Percentiles rank a stretch among this genome's conserved stretches.
Evolutionary conservation across 2,113 vertebrate species (phyloP).

Genomic region (Cololabis saira): DNA sequence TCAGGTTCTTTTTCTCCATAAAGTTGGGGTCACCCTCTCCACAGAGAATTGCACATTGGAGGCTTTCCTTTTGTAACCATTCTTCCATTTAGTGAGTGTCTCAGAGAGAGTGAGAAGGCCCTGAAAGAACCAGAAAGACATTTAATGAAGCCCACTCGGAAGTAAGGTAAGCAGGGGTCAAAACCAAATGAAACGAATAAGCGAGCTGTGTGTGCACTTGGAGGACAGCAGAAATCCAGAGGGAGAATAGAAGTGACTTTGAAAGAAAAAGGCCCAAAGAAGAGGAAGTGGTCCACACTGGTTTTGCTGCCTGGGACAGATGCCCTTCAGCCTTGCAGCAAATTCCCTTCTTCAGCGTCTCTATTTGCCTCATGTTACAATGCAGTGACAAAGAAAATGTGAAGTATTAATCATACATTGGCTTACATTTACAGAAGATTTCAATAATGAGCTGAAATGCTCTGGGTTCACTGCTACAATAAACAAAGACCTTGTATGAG

Average conservation of each 20-base stretch:
- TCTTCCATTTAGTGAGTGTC: constrained; percentile 76
- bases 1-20: constrained; percentile 82
- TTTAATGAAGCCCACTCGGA: constrained; percentile 85
- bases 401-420: constrained; percentile 33
- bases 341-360: constrained; percentile 27
- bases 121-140: constrained; percentile 75
- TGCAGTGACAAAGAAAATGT: constrained; percentile 28
- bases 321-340: constrained; percentile 54
- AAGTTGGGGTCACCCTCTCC: constrained; percentile 83
- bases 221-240: constrained; percentile 71
- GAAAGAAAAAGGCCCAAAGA: constrained; percentile 52
- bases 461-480: constrained; percentile 21
- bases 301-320: constrained; percentile 58
- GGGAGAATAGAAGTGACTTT: constrained; percentile 30
- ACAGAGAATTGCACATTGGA: constrained; percentile 78
- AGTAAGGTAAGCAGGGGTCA: constrained; percentile 81
- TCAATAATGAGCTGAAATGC: constrained; percentile 33
- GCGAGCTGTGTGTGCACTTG: constrained; percentile 65
- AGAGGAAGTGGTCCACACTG: constrained; percentile 55
- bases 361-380: constrained; percentile 53
- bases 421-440: constrained; percentile 30
- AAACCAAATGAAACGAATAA: constrained; percentile 78
- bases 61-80: constrained; percentile 80
- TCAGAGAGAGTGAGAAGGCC: constrained; percentile 46
- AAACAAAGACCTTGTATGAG: constrained; percentile 11